Conservation (phyloP, 2,113 vertebrate species). For the Oxyruncus cristatus region DNA sequence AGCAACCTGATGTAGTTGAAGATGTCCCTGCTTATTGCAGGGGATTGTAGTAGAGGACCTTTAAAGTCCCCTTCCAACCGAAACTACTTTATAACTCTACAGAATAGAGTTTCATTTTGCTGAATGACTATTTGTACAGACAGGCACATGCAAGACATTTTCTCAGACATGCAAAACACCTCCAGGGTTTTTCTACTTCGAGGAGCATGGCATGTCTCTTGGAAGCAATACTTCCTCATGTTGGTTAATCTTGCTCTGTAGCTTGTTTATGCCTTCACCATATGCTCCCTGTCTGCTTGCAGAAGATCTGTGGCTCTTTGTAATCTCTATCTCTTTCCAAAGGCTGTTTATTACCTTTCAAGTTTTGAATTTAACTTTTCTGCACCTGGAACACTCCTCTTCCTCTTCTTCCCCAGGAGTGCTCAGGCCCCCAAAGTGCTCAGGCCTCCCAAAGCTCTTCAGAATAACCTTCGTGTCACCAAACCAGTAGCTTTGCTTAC, state of each 20-base stretch:
- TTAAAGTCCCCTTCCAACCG: not conserved
- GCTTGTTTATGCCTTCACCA: not conserved
- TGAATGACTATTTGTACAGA: not conserved
- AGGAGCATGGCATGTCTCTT: not conserved
- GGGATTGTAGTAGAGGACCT: too few species aligned
- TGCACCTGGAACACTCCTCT: not conserved
- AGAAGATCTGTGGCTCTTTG: not conserved
- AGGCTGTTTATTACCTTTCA: not conserved
- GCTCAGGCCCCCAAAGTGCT: not conserved
- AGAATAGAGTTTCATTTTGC: too few species aligned
- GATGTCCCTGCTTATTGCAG: not conserved
- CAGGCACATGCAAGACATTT: not conserved
- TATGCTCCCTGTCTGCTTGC: not conserved
- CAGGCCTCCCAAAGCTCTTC: not conserved
- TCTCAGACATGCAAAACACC: not conserved
- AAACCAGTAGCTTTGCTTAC: not conserved
- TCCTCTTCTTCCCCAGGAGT: not conserved
- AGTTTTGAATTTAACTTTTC: not conserved
- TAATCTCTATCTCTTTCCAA: not conserved
- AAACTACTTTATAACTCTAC: not conserved
- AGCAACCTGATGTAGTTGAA: not conserved
- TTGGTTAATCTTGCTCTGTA: slow-evolving; percentile 2
- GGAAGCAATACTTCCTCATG: not conserved
- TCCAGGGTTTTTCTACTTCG: not conserved
- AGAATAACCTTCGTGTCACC: not conserved